A percentile compares a stretch with the other conserved stretches of the same genome.
These are phyloP conservation scores for Mimachlamys varia DNA, from an alignment of 2,888 invertebrate genomes.

Conservation along the genomic window DNA sequence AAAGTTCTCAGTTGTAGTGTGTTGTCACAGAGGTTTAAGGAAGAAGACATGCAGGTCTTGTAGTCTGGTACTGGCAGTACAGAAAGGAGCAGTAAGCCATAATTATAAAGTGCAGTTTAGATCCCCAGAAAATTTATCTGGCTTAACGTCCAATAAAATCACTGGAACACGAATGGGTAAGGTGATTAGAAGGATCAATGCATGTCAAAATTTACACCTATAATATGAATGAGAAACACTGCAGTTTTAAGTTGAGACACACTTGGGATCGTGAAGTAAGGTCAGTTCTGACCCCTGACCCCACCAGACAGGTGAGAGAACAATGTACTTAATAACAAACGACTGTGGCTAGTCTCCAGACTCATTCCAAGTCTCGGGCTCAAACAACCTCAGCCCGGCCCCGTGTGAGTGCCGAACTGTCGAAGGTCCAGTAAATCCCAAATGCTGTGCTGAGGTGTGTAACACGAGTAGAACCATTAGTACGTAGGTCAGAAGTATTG, in stretches of 20 bases:
- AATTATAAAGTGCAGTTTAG: not conserved
- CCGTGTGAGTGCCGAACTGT: not conserved
- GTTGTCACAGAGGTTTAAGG: not conserved
- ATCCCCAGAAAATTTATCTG: not conserved
- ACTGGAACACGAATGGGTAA: not conserved
- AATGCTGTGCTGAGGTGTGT: not conserved
- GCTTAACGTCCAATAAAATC: constrained; percentile 6
- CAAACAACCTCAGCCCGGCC: not conserved
- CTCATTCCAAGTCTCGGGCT: not conserved
- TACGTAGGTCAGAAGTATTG: not conserved
- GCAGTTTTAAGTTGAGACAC: not conserved
- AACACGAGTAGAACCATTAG: not conserved
- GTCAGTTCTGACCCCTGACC: not conserved
- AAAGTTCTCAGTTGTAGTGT: not conserved
- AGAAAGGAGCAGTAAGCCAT: not conserved
- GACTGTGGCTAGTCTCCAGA: not conserved
- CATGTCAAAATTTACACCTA: not conserved
- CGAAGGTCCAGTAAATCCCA: not conserved
- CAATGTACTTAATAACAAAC: not conserved
- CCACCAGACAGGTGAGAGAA: not conserved
- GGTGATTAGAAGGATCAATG: constrained; percentile 6
- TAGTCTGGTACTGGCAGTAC: not conserved
- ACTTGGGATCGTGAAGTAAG: not conserved
- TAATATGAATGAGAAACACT: not conserved
- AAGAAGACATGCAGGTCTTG: not conserved